These are phyloP conservation scores for Diacarnus erythraeanus DNA, from an alignment of 37 sponge, comb jelly and placozoan genomes.

Conservation along the genomic window DNA sequence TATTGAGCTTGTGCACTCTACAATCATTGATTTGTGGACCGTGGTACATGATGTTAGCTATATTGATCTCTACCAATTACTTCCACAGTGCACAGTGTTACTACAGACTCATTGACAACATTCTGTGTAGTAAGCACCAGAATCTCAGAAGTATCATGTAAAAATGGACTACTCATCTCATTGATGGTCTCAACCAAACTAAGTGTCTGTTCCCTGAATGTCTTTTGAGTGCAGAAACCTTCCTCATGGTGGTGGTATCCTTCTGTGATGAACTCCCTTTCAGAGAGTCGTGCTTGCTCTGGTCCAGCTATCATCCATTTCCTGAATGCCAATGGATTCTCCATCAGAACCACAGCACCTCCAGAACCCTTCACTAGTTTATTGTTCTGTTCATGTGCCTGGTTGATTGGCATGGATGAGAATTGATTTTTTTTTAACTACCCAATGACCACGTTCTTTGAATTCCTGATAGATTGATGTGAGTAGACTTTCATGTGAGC, in stretches of 20 bases:
- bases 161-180: slow-evolving; percentile 32
- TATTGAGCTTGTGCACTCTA: background rate
- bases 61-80: background rate
- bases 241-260: slow-evolving; percentile 28
- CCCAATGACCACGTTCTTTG: slow-evolving; percentile 21
- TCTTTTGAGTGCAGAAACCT: slow-evolving; percentile 28
- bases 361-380: slow-evolving; percentile 21
- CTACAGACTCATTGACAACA: slow-evolving; percentile 31
- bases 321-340: slow-evolving; percentile 32
- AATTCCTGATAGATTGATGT: slow-evolving; percentile 19
- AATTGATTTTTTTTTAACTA: slow-evolving; percentile 26
- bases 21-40: background rate
- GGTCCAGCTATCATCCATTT: slow-evolving; percentile 15
- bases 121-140: background rate
- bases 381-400: slow-evolving; percentile 40
- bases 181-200: background rate
- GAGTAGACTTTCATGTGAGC: slow-evolving; percentile 20
- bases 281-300: slow-evolving; percentile 13
- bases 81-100: background rate
- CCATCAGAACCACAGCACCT: slow-evolving; percentile 22
- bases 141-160: slow-evolving; percentile 21
- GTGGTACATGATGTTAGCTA: too few relatives aligned
- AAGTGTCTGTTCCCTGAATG: slow-evolving; percentile 23
- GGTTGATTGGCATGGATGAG: slow-evolving; percentile 27
- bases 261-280: slow-evolving; percentile 11